phyloP scores from a whole-genome alignment of 1,140 invertebrate genomes.

The Bombus turneri region DNA sequence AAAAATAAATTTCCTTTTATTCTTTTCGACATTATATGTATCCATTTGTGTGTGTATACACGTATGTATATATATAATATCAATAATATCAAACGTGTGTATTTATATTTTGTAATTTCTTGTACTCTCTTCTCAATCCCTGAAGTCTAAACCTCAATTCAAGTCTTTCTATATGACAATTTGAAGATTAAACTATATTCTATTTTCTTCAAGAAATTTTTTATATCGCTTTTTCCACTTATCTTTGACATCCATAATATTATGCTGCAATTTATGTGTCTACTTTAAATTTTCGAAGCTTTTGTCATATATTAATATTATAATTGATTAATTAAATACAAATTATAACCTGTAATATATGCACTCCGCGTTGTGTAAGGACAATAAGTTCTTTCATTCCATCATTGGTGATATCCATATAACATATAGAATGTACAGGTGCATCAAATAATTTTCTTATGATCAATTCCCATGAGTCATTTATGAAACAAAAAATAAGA shows the following conservation, averaged over 20 bases:
- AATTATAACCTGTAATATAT: constrained; percentile 85
- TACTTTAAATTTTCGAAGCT: constrained; percentile 21
- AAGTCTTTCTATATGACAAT: background rate
- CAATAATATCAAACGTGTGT: constrained; percentile 3
- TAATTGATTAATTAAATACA: constrained; percentile 12
- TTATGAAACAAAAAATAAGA: constrained; percentile 84
- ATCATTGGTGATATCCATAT: constrained; percentile 87
- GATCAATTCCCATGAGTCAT: constrained; percentile 80
- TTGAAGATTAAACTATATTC: constrained; percentile 11
- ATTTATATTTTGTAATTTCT: background rate
- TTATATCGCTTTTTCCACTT: constrained; percentile 72
- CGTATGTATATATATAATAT: background rate
- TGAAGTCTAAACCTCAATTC: constrained; percentile 2
- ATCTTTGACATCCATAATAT: constrained; percentile 71
- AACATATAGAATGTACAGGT: constrained; percentile 85
- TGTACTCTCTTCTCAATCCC: background rate
- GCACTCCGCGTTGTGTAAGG: constrained; percentile 87
- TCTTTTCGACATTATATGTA: background rate
- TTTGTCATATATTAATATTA: constrained; percentile 16
- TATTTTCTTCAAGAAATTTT: constrained; percentile 50
- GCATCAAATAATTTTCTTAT: constrained; percentile 84
- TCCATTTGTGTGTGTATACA: background rate
- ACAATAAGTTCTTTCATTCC: constrained; percentile 87
- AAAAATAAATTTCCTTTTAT: constrained; percentile 38
- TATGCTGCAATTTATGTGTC: constrained; percentile 70